A percentile compares a stretch with the other conserved stretches of the same genome.
These are phyloP conservation scores for Cynopterus sphinx DNA, from an alignment of 2,797 vertebrate species.

Conservation along the genomic window DNA sequence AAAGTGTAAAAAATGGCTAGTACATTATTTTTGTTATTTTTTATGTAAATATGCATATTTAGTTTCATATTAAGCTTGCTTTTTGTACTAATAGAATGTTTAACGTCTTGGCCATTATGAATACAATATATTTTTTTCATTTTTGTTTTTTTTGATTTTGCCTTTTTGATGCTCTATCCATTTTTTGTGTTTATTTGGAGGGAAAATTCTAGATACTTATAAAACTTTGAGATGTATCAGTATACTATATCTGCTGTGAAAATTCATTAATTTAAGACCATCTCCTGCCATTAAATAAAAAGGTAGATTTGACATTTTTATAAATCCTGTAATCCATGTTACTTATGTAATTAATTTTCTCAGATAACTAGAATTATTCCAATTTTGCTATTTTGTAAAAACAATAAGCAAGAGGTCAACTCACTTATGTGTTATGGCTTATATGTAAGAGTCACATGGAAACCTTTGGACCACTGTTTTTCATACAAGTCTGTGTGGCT, in stretches of 20 bases:
- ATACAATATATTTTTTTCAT: background rate
- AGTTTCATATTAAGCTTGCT: background rate
- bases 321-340: background rate
- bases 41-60: background rate
- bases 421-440: background rate
- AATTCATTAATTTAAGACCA: background rate
- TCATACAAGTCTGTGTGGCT: background rate
- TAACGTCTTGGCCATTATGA: background rate
- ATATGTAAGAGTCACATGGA: background rate
- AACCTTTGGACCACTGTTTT: background rate
- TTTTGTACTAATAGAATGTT: background rate
- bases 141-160: background rate
- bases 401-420: background rate
- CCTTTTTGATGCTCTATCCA: background rate
- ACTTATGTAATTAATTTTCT: conserved; percentile 39
- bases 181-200: background rate
- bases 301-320: background rate
- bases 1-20: background rate
- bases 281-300: background rate
- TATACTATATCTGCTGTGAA: background rate
- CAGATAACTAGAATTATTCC: background rate
- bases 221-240: background rate
- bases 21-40: background rate
- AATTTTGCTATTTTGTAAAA: conserved; percentile 23
- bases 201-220: background rate